Percentiles rank a stretch among this genome's conserved stretches.
These are phyloP conservation scores for Oceanodroma tethys DNA, from an alignment of 2,113 vertebrate genomes.

Conservation along the genomic window DNA sequence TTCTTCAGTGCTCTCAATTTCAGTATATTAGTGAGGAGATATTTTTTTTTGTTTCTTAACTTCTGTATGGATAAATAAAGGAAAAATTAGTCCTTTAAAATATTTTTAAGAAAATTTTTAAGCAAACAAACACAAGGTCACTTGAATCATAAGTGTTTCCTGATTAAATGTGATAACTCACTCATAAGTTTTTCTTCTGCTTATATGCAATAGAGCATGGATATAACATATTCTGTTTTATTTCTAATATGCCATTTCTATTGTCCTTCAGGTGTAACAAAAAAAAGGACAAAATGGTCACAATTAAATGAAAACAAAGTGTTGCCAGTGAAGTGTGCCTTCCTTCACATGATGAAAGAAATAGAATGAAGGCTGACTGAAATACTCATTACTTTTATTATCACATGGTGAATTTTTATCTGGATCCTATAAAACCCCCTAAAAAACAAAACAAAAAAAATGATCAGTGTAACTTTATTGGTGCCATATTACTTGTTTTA, in stretches of 20 bases:
- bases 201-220: neutral
- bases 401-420: neutral
- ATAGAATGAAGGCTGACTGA: neutral
- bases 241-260: neutral
- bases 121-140: neutral
- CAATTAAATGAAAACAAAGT: neutral
- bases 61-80: neutral
- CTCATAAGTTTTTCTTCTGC: neutral
- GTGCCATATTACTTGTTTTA: neutral
- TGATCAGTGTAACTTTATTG: neutral
- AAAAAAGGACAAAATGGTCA: neutral
- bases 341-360: neutral
- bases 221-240: neutral
- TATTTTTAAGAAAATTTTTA: neutral
- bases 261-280: neutral
- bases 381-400: neutral
- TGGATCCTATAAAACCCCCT: neutral
- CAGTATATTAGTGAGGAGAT: neutral
- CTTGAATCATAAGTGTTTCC: neutral
- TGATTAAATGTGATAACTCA: neutral
- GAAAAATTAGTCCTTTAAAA: neutral
- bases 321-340: neutral
- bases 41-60: neutral
- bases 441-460: neutral
- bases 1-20: neutral